Evolutionary conservation across 2,113 vertebrate species (phyloP).

Genomic region (Hippopotamus amphibius): DNA sequence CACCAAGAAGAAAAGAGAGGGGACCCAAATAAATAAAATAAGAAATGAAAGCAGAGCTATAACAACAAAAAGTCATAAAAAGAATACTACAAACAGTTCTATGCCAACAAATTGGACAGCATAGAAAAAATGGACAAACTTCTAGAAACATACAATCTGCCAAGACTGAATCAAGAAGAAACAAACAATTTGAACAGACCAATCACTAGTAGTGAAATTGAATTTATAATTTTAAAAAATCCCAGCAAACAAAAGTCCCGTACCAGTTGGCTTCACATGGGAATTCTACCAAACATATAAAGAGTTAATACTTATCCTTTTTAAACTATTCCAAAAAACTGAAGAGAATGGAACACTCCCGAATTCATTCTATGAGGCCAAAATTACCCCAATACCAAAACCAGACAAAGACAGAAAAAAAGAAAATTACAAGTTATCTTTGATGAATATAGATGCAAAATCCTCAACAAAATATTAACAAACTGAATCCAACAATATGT

Average conservation of each 20-base stretch:
- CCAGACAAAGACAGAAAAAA: not conserved
- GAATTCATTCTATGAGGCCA: not conserved
- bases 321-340: not conserved
- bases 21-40: not conserved
- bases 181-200: not conserved
- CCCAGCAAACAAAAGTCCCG: not conserved
- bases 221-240: not conserved
- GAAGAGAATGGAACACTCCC: not conserved
- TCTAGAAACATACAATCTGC: not conserved
- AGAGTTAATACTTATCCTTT: not conserved
- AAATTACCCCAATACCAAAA: not conserved
- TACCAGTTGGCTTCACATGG: not conserved
- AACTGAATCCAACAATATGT: not conserved
- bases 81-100: not conserved
- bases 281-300: not conserved
- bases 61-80: not conserved
- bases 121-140: not conserved
- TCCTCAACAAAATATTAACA: not conserved
- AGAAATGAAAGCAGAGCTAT: not conserved
- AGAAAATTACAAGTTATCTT: not conserved
- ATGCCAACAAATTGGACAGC: not conserved
- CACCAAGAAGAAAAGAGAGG: not conserved
- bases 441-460: not conserved
- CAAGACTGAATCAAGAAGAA: not conserved
- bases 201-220: not conserved